phyloP scores from a whole-genome alignment of 2,888 invertebrate genomes.

The Tipula vernalis region DNA sequence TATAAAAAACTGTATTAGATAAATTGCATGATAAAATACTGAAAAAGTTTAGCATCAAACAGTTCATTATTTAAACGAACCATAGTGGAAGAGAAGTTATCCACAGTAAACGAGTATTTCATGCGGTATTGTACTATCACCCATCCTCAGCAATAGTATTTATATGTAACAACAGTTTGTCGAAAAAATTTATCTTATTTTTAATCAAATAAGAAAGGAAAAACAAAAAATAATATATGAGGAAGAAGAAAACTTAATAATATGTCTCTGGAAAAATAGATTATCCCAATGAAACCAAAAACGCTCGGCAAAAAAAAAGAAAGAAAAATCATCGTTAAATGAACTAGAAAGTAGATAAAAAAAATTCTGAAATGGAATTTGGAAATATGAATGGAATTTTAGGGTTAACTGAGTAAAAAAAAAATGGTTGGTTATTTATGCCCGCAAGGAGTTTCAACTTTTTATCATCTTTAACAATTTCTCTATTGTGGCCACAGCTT shows the following conservation, averaged over 20 bases:
- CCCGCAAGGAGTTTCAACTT: neutral
- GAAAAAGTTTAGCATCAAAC: neutral
- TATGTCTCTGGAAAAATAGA: neutral
- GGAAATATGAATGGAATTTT: neutral
- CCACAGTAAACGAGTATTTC: neutral
- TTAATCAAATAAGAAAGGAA: neutral
- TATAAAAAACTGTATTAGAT: neutral
- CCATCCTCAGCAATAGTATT: neutral
- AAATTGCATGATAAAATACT: neutral
- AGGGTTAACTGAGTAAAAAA: neutral
- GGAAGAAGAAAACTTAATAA: neutral
- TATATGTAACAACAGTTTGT: neutral
- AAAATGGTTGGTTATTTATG: neutral
- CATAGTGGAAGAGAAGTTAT: neutral
- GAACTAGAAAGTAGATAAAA: neutral
- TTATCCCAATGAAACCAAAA: neutral
- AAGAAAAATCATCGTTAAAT: neutral
- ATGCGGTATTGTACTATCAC: neutral
- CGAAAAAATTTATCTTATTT: neutral
- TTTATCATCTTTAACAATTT: neutral
- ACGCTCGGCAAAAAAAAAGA: neutral
- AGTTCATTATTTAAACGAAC: neutral
- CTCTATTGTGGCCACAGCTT: neutral
- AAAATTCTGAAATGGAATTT: neutral
- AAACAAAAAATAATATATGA: neutral